These are phyloP conservation scores for Thunnus thynnus DNA, from an alignment of 2,113 vertebrate species.

Conservation along the genomic window DNA sequence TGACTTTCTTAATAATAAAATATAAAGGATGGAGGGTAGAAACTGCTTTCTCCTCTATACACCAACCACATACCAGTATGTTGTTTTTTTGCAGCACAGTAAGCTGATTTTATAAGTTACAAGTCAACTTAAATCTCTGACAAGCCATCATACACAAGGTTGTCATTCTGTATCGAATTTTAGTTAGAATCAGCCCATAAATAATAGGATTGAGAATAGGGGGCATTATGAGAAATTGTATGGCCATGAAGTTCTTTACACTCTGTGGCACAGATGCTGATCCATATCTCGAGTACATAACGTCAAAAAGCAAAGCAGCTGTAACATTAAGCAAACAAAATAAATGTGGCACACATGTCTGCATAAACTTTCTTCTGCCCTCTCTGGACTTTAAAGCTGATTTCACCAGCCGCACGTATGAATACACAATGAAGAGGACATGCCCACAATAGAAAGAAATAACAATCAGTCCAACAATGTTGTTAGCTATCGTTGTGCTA, in stretches of 20 bases:
- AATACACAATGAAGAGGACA: constrained; percentile 37
- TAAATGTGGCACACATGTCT: constrained; percentile 66
- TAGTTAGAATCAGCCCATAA: constrained; percentile 63
- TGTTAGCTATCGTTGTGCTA: neutral
- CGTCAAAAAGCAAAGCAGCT: constrained; percentile 56
- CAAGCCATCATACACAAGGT: neutral
- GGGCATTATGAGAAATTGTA: constrained; percentile 60
- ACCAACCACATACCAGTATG: neutral
- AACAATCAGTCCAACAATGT: constrained; percentile 11
- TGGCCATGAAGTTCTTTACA: constrained; percentile 67
- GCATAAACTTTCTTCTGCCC: constrained; percentile 49
- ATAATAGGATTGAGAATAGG: constrained; percentile 67
- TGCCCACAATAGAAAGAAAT: constrained; percentile 43
- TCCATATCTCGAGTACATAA: constrained; percentile 59
- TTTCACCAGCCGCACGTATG: constrained; percentile 52
- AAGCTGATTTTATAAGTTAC: neutral
- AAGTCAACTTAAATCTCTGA: constrained; percentile 2
- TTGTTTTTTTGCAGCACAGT: neutral
- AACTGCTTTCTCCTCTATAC: neutral
- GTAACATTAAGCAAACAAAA: constrained; percentile 50
- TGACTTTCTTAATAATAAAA: neutral
- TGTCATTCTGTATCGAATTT: constrained; percentile 5
- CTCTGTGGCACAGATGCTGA: constrained; percentile 38
- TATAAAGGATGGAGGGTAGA: neutral
- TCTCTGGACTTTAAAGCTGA: constrained; percentile 40